Conservation (phyloP, 2,888 invertebrate genomes). For the Drosophila nr. perissopoda region DNA sequence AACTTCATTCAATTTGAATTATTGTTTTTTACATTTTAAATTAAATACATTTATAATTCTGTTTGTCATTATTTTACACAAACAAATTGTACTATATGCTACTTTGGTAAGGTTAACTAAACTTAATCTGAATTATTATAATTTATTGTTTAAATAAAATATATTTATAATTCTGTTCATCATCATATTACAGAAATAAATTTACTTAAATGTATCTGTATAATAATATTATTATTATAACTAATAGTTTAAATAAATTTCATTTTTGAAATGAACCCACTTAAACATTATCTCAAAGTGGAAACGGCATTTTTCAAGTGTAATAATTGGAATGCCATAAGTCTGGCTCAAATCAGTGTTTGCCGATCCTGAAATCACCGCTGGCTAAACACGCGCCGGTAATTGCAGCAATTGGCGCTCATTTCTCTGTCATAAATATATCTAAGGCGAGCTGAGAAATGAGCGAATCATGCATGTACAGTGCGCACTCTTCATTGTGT, state of each 20-base stretch:
- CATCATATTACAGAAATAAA: neutral
- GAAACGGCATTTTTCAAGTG: constrained; percentile 5
- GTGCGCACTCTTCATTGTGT: neutral
- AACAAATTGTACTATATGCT: no score
- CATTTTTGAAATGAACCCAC: neutral
- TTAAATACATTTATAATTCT: no score
- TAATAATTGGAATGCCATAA: constrained; percentile 20
- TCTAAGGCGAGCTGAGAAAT: constrained; percentile 61
- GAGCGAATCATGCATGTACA: constrained; percentile 66
- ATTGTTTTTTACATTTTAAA: neutral
- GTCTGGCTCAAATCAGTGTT: constrained; percentile 38
- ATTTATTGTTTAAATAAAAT: neutral
- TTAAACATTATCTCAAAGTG: neutral
- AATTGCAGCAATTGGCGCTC: constrained; percentile 78
- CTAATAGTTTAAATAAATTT: neutral
- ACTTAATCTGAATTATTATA: neutral
- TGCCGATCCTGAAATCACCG: constrained; percentile 47
- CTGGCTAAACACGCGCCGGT: constrained; percentile 76
- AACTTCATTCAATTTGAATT: neutral
- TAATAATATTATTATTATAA: neutral
- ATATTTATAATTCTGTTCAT: neutral
- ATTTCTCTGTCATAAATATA: constrained; percentile 79
- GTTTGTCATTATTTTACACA: no score
- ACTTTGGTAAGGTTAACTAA: no score
- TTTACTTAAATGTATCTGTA: neutral